Base-by-base conservation (phyloP, 2,113 vertebrate genomes). In the Osmerus eperlanus region DNA sequence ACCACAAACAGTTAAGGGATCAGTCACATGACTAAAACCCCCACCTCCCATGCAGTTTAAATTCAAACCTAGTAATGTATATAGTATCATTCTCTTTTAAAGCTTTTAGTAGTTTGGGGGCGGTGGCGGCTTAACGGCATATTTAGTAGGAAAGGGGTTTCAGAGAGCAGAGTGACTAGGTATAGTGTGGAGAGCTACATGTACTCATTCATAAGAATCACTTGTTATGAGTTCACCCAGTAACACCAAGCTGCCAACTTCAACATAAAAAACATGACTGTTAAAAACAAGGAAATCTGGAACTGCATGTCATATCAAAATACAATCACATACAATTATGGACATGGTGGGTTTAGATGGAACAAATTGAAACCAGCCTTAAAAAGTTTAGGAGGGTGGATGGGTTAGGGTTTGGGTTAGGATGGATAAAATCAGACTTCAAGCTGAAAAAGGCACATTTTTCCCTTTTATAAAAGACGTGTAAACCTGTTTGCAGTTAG, bases 381-480 rank as follows among this genome's bases (percentile, higher is more conserved):
- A 19, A 67, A 80, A 70, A 68, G n/a, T 76, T 74, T 47, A 47
- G 72, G 72, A 84, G 61, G 85, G 77, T 82, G 82, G 78, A 86
- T 28, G 25, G 25, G 25, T 28, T 28, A 28, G 25, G 25, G 3
- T 71, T 86, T 28, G 25, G 25, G 25, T 28, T 28, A 28, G 25
- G 25, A 28, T 71, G 70, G 78, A 84, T 86, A 74, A 72, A 81
- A 89, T 87, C 80, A 86, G 85, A 85, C 76, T 15, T 72, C 23
- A 86, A 89, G 89, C 83, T 79, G 86, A 91, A 91, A 91, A 92
- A 92, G 89, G 90, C 91, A 93, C 91, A 73, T 87, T 79, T 89
- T 89, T 87, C 90, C 89, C 84, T 91, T 93, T 88, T 87, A 71
- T 86, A 83, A 83, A 65, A 75, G 81, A 88, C 71, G 83, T 85